Percentiles rank a stretch among this genome's conserved stretches.
Evolutionary conservation across 1,140 invertebrate genomes (phyloP).

Genomic region (Doryteuthis pealeii): DNA sequence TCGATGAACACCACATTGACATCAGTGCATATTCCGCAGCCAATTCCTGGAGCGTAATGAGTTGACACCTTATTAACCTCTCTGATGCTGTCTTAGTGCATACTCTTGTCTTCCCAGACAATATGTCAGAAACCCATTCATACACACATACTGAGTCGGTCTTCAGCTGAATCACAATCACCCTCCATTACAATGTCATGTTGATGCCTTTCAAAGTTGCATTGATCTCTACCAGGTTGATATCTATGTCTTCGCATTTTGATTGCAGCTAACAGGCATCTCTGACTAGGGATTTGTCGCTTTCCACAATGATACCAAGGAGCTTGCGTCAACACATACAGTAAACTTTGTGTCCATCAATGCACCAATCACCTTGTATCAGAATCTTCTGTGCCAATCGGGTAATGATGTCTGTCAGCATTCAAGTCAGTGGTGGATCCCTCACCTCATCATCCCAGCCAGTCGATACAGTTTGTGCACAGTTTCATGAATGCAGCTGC

Average conservation of each 20-base stretch:
- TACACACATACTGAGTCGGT: neutral
- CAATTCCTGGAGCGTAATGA: neutral
- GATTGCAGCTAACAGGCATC: neutral
- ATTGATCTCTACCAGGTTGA: neutral
- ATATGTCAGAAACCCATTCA: neutral
- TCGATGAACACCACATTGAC: neutral
- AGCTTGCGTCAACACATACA: neutral
- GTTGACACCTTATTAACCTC: neutral
- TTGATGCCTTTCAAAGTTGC: neutral
- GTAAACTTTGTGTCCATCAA: neutral
- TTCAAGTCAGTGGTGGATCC: neutral
- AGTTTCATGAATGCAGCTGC: neutral
- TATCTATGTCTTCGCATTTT: neutral
- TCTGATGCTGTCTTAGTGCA: neutral
- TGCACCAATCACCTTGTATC: neutral
- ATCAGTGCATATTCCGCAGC: neutral
- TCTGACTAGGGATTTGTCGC: neutral
- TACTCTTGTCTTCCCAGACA: neutral
- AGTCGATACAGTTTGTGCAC: neutral
- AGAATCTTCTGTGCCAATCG: neutral
- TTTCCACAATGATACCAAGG: neutral
- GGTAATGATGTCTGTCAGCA: neutral
- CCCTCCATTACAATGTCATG: neutral
- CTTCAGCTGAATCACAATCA: neutral
- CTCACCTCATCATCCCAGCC: neutral